Conservation (phyloP, 2,888 invertebrate species). For the Noctuana brunneofusca region DNA sequence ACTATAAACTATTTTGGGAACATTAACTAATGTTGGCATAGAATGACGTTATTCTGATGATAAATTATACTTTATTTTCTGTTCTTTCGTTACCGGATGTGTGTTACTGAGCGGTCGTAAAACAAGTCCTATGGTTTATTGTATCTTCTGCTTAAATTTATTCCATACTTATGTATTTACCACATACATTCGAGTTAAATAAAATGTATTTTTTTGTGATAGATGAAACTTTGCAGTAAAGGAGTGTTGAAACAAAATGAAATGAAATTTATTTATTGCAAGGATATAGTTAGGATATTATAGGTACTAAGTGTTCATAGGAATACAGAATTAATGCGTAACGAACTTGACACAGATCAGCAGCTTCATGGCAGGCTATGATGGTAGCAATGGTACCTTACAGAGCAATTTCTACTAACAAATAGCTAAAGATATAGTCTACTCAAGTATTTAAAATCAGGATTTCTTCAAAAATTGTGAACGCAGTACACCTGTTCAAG, state of each 20-base stretch:
- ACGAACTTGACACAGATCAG: too few relatives aligned
- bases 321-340: too few relatives aligned
- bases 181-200: not conserved
- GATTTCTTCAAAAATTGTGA: too few relatives aligned
- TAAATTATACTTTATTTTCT: conserved; percentile 35
- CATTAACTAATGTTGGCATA: conserved; percentile 46
- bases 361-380: too few relatives aligned
- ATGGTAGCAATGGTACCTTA: too few relatives aligned
- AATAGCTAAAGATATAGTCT: too few relatives aligned
- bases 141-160: not conserved
- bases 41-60: conserved; percentile 32
- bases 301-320: too few relatives aligned
- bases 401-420: too few relatives aligned
- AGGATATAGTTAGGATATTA: too few relatives aligned
- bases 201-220: not conserved
- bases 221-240: not conserved
- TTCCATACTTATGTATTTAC: not conserved
- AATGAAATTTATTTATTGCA: too few relatives aligned
- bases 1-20: conserved; percentile 57
- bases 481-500: not conserved
- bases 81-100: conserved; percentile 43
- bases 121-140: conserved; percentile 48
- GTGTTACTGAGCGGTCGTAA: conserved; percentile 26
- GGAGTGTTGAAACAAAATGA: too few relatives aligned
- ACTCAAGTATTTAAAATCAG: too few relatives aligned